Evolutionary conservation across 2,113 vertebrate genomes (phyloP).

Genomic region (Zootoca vivipara): DNA sequence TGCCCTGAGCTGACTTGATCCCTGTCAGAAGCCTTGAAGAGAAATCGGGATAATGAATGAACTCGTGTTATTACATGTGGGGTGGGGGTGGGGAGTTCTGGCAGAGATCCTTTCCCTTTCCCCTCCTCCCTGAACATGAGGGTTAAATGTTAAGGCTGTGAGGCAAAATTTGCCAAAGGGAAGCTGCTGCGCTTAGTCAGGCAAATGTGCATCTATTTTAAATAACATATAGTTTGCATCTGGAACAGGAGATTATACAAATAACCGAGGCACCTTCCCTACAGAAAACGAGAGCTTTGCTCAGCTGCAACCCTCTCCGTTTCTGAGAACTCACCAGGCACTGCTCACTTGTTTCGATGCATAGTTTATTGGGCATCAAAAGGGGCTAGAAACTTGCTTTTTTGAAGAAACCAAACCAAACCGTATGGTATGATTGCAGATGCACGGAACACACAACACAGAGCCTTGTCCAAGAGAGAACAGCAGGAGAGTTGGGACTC

Average conservation of each 20-base stretch:
- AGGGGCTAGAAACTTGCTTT: neutral
- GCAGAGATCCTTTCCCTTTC: neutral
- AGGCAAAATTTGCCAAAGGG: neutral
- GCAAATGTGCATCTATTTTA: neutral
- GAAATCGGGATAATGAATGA: slow-evolving; percentile 24
- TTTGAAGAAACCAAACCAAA: neutral
- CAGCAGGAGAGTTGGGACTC: too few species aligned
- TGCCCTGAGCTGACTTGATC: slow-evolving; percentile 1
- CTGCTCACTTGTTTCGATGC: neutral
- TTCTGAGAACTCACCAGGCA: neutral
- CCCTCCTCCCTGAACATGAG: neutral
- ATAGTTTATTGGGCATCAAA: neutral
- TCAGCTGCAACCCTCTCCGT: neutral
- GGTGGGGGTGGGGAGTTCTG: too few species aligned
- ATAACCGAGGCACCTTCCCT: neutral
- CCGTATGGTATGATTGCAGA: neutral
- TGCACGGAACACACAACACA: neutral
- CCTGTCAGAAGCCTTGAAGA: slow-evolving; percentile 15
- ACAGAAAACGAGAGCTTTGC: neutral
- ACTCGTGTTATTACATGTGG: neutral
- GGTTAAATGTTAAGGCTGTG: neutral
- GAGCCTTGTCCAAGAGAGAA: neutral
- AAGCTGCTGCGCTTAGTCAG: neutral
- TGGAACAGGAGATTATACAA: neutral
- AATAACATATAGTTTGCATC: neutral